phyloP scores from a whole-genome alignment of 2,888 invertebrate species.

The Mechanitis messenoides region DNA sequence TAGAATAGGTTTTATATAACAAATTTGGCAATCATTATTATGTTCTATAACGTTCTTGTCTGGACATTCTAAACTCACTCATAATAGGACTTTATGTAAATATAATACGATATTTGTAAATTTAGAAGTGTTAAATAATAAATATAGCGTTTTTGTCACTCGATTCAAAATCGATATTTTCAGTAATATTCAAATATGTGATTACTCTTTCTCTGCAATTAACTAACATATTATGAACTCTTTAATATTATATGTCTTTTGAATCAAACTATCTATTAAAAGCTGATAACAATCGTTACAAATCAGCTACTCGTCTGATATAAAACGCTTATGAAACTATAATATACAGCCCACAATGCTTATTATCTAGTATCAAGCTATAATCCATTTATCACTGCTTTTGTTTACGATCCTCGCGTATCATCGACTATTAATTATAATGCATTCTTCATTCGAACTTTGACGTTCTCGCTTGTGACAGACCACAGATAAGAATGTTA shows the following conservation, averaged over 20 bases:
- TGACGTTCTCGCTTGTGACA: conserved; percentile 76
- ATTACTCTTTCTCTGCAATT: too few species aligned
- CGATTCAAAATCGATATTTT: background rate
- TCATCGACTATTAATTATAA: conserved; percentile 76
- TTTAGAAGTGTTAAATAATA: background rate
- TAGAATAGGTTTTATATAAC: too few species aligned
- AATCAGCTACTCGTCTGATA: conserved; percentile 30
- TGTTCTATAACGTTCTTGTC: too few species aligned
- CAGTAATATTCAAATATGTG: background rate
- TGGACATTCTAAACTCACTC: too few species aligned
- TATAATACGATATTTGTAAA: background rate
- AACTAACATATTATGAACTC: too few species aligned
- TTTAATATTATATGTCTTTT: too few species aligned
- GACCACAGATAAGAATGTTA: conserved; percentile 75
- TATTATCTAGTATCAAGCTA: conserved; percentile 70
- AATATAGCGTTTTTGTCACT: background rate
- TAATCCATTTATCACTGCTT: conserved; percentile 76
- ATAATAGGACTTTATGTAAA: too few species aligned
- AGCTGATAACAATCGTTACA: conserved; percentile 17
- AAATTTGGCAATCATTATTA: too few species aligned
- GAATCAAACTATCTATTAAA: conserved; percentile 1
- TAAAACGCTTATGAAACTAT: conserved; percentile 66
- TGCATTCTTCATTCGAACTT: conserved; percentile 73
- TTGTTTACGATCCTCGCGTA: conserved; percentile 75
- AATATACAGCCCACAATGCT: conserved; percentile 68